Conservation (phyloP, 37 sponge, comb jelly and placozoan species). For the Ianthella basta region DNA sequence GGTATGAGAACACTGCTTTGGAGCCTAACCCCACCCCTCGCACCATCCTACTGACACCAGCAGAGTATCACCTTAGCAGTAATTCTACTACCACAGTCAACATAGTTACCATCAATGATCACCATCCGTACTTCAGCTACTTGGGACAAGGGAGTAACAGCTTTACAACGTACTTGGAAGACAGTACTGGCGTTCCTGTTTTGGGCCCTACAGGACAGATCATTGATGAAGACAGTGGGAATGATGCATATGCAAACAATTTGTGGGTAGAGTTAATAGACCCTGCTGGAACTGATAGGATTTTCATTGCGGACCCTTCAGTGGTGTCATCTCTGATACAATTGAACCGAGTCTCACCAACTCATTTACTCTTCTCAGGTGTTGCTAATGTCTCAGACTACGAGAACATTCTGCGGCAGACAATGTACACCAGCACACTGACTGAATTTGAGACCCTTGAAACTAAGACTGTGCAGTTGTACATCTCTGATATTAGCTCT, state of each 20-base stretch:
- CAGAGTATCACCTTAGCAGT: not conserved
- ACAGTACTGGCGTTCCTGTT: not conserved
- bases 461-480: not conserved
- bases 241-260: not conserved
- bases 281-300: not conserved
- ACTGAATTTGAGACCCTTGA: not conserved
- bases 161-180: not conserved
- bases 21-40: slow-evolving; percentile 42
- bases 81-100: not conserved
- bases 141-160: too few species aligned
- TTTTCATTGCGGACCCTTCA: not conserved
- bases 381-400: not conserved
- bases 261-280: not conserved
- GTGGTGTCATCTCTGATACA: not conserved
- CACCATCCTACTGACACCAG: not conserved
- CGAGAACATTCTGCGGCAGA: not conserved
- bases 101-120: slow-evolving; percentile 8
- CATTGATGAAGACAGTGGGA: not conserved
- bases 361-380: not conserved
- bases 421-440: not conserved
- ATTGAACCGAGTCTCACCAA: not conserved
- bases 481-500: not conserved
- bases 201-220: not conserved
- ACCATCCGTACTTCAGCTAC: not conserved
- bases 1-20: slow-evolving; percentile 37